Evolutionary conservation across 2,888 invertebrate species (phyloP), one percentile per base, ranked within the genome.

Genomic region (Euplagia quadripunctaria): DNA sequence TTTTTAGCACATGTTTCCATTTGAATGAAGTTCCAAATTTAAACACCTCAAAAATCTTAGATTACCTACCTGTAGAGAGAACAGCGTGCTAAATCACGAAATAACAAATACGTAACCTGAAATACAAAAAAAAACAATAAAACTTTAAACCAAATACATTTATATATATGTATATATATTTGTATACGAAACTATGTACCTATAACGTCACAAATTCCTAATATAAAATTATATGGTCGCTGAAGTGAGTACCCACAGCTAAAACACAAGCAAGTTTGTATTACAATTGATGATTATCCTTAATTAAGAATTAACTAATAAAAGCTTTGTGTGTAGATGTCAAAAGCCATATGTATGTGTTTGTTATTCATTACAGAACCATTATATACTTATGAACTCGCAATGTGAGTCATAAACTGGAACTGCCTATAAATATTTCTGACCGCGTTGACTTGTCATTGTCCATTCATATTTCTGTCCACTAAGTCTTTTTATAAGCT

Each of bases 391-490:
- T 76, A 72, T 49, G 52, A 65, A 69, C 31, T 51, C 46, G 51
- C 4, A 69, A 71, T 61, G 43, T 82, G 70, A 82, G 20, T 79
- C 82, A 82, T 74, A 75, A 72, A 68, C 55, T 55, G 52, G 74
- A 66, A 75, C 76, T 73, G 72, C 70, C 71, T 79, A 63, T 79
- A 72, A 61, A 61, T 61, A 61, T 61, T 61, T 31, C 14, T 61
- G 61, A 61, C 49, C 64, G 58, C 64, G 72, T 76, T 65, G 66
- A 71, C 63, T 65, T 74, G 80, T 77, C 83, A 79, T 70, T 72
- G 16, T 12, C 68, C 73, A 76, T 77, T 84, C 75, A 76, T 84
- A 79, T 74, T 70, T 79, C 80, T 68, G 66, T 82, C 74, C 6
- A 41, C 75, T 68, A 42, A 31, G 12, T 64, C 74, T 70, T 75